These are phyloP conservation scores for Bilobella aurantiaca DNA, from an alignment of 1,140 invertebrate species.

Conservation along the genomic window DNA sequence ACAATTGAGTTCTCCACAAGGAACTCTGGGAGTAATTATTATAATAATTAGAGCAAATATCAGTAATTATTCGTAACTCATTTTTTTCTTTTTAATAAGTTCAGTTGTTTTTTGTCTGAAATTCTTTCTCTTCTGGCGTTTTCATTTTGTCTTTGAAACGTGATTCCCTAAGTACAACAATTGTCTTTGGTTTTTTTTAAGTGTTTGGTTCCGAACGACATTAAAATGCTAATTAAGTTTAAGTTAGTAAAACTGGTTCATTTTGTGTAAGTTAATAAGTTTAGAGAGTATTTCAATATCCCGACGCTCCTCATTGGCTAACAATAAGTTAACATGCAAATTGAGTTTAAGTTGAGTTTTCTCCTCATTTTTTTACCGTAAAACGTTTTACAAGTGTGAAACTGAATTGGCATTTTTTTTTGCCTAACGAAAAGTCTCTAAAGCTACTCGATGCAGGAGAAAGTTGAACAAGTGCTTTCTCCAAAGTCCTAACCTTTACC, in stretches of 20 bases:
- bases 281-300: neutral
- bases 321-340: no score
- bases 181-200: neutral
- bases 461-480: no score
- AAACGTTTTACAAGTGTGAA: no score
- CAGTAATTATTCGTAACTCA: neutral
- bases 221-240: no score
- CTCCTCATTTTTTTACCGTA: no score
- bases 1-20: neutral
- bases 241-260: neutral
- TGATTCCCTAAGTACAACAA: neutral
- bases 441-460: no score
- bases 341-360: no score
- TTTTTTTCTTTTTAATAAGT: no score
- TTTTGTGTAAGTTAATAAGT: neutral
- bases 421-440: no score
- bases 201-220: neutral
- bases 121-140: neutral
- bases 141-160: neutral
- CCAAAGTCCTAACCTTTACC: no score
- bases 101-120: neutral
- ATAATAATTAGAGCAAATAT: conserved; percentile 6
- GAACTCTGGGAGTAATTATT: neutral
- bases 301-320: no score
- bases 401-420: no score